Percentiles rank a stretch among this genome's conserved stretches.
Conservation (phyloP, 2,888 invertebrate species). For the Acanthopleura granulata region DNA sequence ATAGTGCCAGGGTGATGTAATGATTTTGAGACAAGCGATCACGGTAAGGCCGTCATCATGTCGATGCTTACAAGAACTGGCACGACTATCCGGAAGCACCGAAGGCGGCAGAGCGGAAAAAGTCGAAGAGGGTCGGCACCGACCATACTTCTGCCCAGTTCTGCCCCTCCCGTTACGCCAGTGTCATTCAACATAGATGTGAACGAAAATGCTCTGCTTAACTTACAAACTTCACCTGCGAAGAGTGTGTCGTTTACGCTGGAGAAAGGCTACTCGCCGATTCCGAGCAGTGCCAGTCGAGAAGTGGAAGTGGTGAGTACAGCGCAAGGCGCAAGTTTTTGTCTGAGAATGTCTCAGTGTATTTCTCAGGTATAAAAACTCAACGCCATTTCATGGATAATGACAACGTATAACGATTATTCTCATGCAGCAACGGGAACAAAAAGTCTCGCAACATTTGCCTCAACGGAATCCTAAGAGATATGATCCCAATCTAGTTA, state of each 20-base stretch:
- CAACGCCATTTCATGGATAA: too few species aligned
- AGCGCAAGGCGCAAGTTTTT: too few species aligned
- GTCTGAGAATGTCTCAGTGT: too few species aligned
- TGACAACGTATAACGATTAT: too few species aligned
- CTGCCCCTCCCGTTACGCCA: neutral
- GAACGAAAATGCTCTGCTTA: neutral
- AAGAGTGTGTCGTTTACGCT: constrained; percentile 16
- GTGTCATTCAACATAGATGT: neutral
- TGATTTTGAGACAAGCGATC: too few species aligned
- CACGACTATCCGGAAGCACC: neutral
- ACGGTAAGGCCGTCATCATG: neutral
- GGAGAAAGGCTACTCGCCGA: neutral
- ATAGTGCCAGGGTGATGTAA: too few species aligned
- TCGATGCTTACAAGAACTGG: constrained; percentile 7
- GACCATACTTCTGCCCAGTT: neutral
- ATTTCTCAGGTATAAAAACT: too few species aligned
- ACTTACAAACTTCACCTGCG: neutral
- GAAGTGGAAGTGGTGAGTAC: neutral
- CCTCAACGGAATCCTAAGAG: too few species aligned
- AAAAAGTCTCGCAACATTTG: too few species aligned
- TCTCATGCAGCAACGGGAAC: too few species aligned
- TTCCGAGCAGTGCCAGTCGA: neutral
- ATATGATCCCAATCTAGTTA: too few species aligned
- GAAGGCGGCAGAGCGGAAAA: constrained; percentile 9
- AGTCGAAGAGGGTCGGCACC: constrained; percentile 6